Percentiles rank a stretch among this genome's conserved stretches.
Evolutionary conservation across 1,140 invertebrate species (phyloP).

Genomic region (Pararge aegeria): DNA sequence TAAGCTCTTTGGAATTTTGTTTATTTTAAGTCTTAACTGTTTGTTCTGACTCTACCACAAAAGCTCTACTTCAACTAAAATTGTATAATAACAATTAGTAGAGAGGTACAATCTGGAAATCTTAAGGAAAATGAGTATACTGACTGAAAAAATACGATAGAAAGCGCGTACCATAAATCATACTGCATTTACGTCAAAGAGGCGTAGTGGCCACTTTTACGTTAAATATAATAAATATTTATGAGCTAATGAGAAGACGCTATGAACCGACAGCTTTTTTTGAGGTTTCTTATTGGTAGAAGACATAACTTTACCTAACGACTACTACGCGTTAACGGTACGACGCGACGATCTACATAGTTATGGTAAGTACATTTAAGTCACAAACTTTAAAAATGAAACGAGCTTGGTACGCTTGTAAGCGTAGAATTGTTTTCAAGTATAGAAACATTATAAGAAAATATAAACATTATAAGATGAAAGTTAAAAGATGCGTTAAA

Average conservation of each 20-base stretch:
- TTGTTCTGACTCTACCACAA: no score
- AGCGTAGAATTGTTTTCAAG: no score
- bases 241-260: slow-evolving; percentile 19
- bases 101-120: not conserved
- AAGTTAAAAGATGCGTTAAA: no score
- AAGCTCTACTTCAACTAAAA: no score
- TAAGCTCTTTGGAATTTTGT: no score
- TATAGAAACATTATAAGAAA: no score
- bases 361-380: not conserved
- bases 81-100: no score
- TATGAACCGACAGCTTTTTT: slow-evolving; percentile 12
- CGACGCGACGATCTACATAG: not conserved
- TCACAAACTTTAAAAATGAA: no score
- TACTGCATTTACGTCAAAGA: not conserved
- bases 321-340: not conserved
- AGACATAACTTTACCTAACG: not conserved
- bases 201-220: not conserved
- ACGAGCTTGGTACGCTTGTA: no score
- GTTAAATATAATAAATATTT: slow-evolving; percentile 19
- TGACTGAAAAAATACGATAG: not conserved
- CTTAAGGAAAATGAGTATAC: not conserved
- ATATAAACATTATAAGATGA: no score
- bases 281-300: slow-evolving; percentile 14
- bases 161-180: not conserved
- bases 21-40: no score